Base-by-base conservation (phyloP, 2,888 invertebrate genomes). In the Drosophila barbarae region DNA sequence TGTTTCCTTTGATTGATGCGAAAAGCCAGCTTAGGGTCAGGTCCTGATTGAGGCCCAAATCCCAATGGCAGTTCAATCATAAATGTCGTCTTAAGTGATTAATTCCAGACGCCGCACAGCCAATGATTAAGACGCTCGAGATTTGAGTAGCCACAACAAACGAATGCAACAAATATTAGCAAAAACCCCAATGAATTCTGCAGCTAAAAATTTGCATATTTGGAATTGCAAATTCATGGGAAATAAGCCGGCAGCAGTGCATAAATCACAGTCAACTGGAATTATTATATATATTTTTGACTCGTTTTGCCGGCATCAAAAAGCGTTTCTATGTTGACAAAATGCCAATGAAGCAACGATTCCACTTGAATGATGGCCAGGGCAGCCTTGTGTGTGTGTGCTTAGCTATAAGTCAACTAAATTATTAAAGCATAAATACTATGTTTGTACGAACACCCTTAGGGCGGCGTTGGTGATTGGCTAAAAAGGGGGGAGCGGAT, bases 391-490 rank as follows among this genome's bases (percentile, higher is more conserved):
- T 36, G 36, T 56, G 36, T 56, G 32, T 61, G 52, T 65, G 54
- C 49, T 65, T 38, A 58, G 69, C 67, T 12, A 69, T 53, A 69
- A 68, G 67, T 69, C 60, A 47, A 68, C 69, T 39, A 50, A 69
- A 68, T 60, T 68, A 68, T 69, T 67, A 55, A 54, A 55, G 55
- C 49, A 50, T 30, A 47, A 47, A 47, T 47, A 23, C 23, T 23
- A 47, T 39, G 13, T 47, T 41, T 46, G 13, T 15, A 30, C 57
- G 12, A 13, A 15, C 35, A 9, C 21, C n/a, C 53, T 3, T 21
- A 21, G n/a, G 28, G 46, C 21, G 18, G 34, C 34, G 35, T 28
- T 35, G 30, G 35, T 28, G 55, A 55, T 36, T 55, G 52, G n/a
- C 36, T n/a, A 8, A 8, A 8, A 8, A 28, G 51, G 36, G 18